Conservation (phyloP, 2,113 vertebrate genomes). For the Plectropomus leopardus region DNA sequence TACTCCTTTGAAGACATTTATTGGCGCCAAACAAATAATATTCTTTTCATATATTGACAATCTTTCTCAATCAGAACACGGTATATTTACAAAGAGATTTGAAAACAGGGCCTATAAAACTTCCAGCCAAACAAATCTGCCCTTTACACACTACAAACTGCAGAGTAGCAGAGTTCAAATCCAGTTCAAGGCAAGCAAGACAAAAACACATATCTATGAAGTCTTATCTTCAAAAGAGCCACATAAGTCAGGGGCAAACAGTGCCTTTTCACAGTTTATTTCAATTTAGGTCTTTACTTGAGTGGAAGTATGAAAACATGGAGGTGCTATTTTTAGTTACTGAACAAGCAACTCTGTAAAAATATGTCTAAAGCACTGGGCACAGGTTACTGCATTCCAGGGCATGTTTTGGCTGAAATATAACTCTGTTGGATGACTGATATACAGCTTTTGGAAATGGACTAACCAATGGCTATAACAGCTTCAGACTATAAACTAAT, state of each 20-base stretch:
- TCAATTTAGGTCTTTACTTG: background rate
- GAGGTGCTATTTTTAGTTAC: constrained; percentile 18
- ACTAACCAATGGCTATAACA: background rate
- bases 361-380: background rate
- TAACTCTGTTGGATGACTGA: background rate
- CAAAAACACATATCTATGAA: constrained; percentile 7
- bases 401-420: background rate
- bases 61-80: constrained; percentile 1
- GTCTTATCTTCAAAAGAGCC: constrained; percentile 18
- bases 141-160: background rate
- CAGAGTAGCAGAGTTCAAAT: background rate
- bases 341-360: background rate
- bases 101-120: background rate
- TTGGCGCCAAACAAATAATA: background rate
- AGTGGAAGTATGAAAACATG: background rate
- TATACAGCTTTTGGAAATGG: background rate
- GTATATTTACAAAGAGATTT: background rate
- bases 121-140: background rate
- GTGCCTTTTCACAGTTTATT: background rate
- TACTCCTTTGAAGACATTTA: constrained; percentile 17
- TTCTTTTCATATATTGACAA: background rate
- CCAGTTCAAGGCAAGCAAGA: background rate
- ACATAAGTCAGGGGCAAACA: background rate
- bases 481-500: background rate
- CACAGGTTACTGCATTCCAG: background rate